Base-by-base conservation (phyloP, 2,113 vertebrate genomes). In the Parus major region DNA sequence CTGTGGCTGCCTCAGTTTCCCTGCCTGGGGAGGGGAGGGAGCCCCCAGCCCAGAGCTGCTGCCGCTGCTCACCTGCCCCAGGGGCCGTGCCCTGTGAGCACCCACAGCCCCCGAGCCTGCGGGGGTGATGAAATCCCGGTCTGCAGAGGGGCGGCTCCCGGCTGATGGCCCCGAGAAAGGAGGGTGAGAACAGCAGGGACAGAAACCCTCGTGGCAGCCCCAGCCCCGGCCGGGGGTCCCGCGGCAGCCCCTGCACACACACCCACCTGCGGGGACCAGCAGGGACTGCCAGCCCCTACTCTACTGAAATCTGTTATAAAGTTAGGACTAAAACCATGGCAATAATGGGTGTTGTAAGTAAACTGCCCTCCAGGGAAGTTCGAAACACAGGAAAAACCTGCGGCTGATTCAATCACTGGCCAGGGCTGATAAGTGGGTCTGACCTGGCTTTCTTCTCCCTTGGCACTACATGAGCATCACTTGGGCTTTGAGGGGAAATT, bases 1-100 rank as follows among this genome's bases (percentile, higher is more conserved):
- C 12, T 33, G 23, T 28, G 14, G 12, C 0, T 78, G 72, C 92
- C 87, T 86, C 83, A 35, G 77, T 86, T 93, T 92, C 77, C 69
- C 65, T 28, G 52, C 27, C 23, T 18, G n/a, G 22, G 29, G 12
- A 39, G 28, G 49, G 13, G 15, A 15, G 10, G 46, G 15, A 21
- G 17, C 29, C 33, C 46, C 44, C 19, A 12, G 4, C 31, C 66
- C 1, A 0, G 71, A 75, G 59, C 39, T 27, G 15, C 19, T 73
- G 66, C 36, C 10, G 2, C 3, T 0, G 1, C 50, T 36, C 6
- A 0, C 29, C 70, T 28, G 65, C 17, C 15, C 39, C 6, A 0
- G 25, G 33, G 47, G 8, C 59, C 52, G 25, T 66, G 93, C 17
- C 28, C 35, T 3, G 2, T 5, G 12, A 76, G 77, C 85, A 46